Percentiles rank a stretch among this genome's conserved stretches.
Conservation (phyloP, 2,888 invertebrate species). For the Synanthedon myopaeformis region DNA sequence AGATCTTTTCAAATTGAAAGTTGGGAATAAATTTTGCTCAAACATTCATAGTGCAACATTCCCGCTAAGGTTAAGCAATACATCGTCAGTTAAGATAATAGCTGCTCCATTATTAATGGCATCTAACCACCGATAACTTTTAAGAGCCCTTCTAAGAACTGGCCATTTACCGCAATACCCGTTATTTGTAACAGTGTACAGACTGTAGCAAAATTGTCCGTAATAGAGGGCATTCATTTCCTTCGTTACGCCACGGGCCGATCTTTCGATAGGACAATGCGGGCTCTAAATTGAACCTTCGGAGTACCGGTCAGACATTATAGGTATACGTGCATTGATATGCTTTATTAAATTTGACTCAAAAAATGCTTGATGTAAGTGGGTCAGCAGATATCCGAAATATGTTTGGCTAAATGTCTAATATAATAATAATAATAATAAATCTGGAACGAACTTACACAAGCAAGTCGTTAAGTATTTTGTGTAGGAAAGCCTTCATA, state of each 20-base stretch:
- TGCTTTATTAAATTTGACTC: conserved; percentile 57
- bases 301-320: conserved; percentile 41
- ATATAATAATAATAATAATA: too few relatives aligned
- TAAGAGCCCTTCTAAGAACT: conserved; percentile 24
- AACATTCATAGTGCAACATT: too few relatives aligned
- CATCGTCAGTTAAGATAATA: too few relatives aligned
- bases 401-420: conserved; percentile 29
- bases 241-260: conserved; percentile 21
- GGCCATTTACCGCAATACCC: conserved; percentile 24
- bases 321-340: conserved; percentile 55
- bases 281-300: conserved; percentile 54
- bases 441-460: conserved; percentile 18
- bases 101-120: too few relatives aligned
- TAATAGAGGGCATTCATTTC: conserved; percentile 9
- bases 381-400: conserved; percentile 53
- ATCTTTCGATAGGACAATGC: conserved; percentile 44
- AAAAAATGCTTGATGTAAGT: conserved; percentile 57
- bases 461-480: conserved; percentile 37
- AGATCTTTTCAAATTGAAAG: too few relatives aligned
- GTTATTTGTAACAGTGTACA: conserved; percentile 15
- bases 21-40: too few relatives aligned
- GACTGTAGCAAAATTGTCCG: neutral
- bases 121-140: conserved; percentile 2
- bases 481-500: conserved; percentile 36
- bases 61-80: too few relatives aligned